A percentile compares a stretch with the other conserved stretches of the same genome.
These are phyloP conservation scores for Emydura subglobosa DNA, from an alignment of 2,113 vertebrate genomes.

Conservation along the genomic window DNA sequence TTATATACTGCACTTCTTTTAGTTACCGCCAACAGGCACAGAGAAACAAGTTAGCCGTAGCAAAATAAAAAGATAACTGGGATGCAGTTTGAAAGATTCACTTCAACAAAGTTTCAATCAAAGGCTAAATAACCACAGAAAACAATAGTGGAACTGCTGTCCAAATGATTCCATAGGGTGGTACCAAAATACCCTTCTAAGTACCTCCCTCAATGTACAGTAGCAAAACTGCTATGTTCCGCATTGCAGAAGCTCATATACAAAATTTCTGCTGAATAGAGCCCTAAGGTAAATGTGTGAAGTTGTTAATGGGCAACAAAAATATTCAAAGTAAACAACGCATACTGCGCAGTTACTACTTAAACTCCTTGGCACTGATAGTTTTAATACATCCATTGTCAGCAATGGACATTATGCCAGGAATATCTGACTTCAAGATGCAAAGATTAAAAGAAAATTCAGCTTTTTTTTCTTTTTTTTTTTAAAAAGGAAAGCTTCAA, in stretches of 20 bases:
- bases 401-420: conserved; percentile 71
- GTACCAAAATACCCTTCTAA: conserved; percentile 4
- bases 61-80: conserved; percentile 10
- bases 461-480: not conserved
- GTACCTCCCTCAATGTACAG: not conserved
- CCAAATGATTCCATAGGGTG: not conserved
- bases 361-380: conserved; percentile 66
- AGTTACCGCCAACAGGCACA: conserved; percentile 55
- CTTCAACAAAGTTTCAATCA: conserved; percentile 2
- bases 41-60: conserved; percentile 36
- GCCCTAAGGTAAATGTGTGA: conserved; percentile 79
- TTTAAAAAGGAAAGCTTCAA: conserved; percentile 48
- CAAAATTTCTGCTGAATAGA: conserved; percentile 85
- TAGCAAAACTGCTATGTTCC: not conserved
- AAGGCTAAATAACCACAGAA: not conserved
- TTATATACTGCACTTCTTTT: conserved; percentile 62
- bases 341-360: conserved; percentile 76
- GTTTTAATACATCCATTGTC: conserved; percentile 62
- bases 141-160: not conserved
- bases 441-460: conserved; percentile 52
- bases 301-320: conserved; percentile 82
- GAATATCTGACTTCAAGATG: conserved; percentile 57
- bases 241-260: conserved; percentile 33
- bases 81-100: conserved; percentile 10
- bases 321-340: conserved; percentile 77